These are phyloP conservation scores for Erythrocercus mccallii DNA, from an alignment of 2,113 vertebrate genomes.

Conservation along the genomic window DNA sequence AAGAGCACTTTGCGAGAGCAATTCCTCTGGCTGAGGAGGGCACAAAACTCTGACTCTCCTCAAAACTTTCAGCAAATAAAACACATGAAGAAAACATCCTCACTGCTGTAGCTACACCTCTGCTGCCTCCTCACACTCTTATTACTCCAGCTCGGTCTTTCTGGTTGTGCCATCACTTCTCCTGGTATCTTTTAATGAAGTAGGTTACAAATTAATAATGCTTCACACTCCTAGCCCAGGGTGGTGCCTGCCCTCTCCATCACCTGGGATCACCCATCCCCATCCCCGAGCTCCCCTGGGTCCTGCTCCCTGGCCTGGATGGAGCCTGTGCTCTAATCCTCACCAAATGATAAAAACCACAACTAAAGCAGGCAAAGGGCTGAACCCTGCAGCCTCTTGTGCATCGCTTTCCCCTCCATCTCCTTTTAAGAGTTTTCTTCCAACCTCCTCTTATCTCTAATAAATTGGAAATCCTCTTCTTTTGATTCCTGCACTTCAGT, in stretches of 20 bases:
- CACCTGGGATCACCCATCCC: neutral
- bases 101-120: neutral
- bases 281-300: fast-evolving
- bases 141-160: neutral
- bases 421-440: neutral
- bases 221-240: neutral
- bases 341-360: neutral
- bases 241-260: neutral
- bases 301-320: fast-evolving
- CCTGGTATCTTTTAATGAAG: fast-evolving
- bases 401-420: neutral
- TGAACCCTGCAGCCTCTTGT: neutral
- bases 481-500: neutral
- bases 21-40: neutral
- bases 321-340: neutral
- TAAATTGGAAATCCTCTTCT: neutral
- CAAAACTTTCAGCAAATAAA: neutral
- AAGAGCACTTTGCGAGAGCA: neutral
- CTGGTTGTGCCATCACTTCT: neutral
- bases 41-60: neutral
- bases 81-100: fast-evolving
- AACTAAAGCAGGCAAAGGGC: neutral
- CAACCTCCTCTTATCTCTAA: neutral
- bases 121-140: neutral
- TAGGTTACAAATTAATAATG: fast-evolving